These are phyloP conservation scores for Colletes collaris DNA, from an alignment of 2,888 invertebrate species.

Conservation along the genomic window DNA sequence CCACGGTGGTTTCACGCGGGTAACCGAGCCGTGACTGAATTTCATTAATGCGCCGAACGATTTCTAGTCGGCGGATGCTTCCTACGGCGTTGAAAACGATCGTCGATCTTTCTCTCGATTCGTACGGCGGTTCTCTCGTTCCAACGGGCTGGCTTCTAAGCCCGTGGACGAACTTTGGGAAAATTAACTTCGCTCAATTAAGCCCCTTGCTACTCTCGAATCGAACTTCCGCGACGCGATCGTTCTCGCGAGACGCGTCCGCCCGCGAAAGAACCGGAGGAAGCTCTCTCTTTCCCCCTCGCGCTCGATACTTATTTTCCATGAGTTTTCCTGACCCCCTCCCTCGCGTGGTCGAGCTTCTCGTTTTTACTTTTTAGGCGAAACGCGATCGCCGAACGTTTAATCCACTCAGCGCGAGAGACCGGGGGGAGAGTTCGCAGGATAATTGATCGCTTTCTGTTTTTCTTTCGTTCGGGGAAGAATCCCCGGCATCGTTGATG, in stretches of 20 bases:
- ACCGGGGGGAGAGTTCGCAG: constrained; percentile 55
- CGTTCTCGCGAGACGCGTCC: constrained; percentile 63
- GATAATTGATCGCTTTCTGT: constrained; percentile 62
- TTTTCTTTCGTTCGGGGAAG: constrained; percentile 28
- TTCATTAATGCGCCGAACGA: constrained; percentile 69
- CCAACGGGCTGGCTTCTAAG: constrained; percentile 29
- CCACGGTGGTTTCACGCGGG: constrained; percentile 56
- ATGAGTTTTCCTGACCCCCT: not conserved
- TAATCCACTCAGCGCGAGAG: constrained; percentile 66
- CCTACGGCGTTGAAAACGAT: constrained; percentile 35
- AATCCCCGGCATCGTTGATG: constrained; percentile 16
- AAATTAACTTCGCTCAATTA: constrained; percentile 81
- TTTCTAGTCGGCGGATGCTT: constrained; percentile 45
- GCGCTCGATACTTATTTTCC: constrained; percentile 18
- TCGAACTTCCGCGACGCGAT: constrained; percentile 71
- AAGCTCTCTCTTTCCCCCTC: constrained; percentile 9
- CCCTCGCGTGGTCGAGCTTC: not conserved
- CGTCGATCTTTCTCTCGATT: constrained; percentile 15
- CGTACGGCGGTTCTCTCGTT: constrained; percentile 8
- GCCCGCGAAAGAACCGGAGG: constrained; percentile 22
- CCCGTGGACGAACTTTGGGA: constrained; percentile 70
- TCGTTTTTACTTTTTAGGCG: constrained; percentile 41
- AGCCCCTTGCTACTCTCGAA: constrained; percentile 68
- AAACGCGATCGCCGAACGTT: constrained; percentile 59
- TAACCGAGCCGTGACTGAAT: constrained; percentile 66